Percentiles rank a stretch among this genome's conserved stretches.
Conservation (phyloP, 2,888 invertebrate genomes). For the Rhaphigaster nebulosa region DNA sequence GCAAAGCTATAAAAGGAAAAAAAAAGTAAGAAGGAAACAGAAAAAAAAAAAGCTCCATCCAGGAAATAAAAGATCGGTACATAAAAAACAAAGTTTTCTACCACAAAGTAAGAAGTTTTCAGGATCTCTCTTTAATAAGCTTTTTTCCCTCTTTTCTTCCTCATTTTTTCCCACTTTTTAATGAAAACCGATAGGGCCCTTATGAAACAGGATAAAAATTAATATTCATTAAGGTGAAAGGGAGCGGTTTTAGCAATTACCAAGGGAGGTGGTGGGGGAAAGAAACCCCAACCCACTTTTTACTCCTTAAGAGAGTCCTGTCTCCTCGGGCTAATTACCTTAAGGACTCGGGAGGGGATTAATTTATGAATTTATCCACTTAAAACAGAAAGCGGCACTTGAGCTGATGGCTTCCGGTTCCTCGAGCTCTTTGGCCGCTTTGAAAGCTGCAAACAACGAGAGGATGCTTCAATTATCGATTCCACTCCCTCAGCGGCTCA, state of each 20-base stretch:
- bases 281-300: neutral
- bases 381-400: conserved; percentile 38
- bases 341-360: conserved; percentile 22
- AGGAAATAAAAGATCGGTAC: conserved; percentile 48
- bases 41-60: conserved; percentile 41
- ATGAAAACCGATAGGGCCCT: conserved; percentile 44
- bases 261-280: neutral
- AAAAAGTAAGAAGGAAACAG: conserved; percentile 22
- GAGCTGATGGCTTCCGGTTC: conserved; percentile 46
- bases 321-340: conserved; percentile 33
- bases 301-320: conserved; percentile 27
- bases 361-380: conserved; percentile 50
- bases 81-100: conserved; percentile 47
- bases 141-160: neutral
- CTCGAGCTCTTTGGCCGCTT: conserved; percentile 19
- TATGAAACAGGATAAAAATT: conserved; percentile 47
- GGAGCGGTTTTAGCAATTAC: conserved; percentile 47
- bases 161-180: neutral
- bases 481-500: neutral
- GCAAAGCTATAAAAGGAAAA: conserved; percentile 50
- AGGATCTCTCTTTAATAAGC: conserved; percentile 49
- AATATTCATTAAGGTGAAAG: conserved; percentile 48
- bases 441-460: neutral
- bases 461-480: conserved; percentile 7
- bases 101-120: conserved; percentile 48